Evolutionary conservation across 2,888 invertebrate species (phyloP).

Genomic region (Mythimna ferrago): DNA sequence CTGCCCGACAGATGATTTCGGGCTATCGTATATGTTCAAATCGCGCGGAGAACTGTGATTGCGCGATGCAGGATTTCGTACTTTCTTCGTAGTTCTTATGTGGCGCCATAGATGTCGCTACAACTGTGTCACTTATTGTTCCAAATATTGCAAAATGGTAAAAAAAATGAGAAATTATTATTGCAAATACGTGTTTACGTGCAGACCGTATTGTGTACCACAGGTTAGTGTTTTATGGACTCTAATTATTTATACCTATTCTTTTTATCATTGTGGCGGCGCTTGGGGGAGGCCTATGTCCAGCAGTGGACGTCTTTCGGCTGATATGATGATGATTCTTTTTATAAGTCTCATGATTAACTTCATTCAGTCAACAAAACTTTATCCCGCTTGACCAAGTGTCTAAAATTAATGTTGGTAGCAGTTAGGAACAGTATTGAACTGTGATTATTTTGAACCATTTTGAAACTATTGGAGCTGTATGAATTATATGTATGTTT

Average conservation of each 20-base stretch:
- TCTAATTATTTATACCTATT: neutral
- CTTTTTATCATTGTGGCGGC: too few species aligned
- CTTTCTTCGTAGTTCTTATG: too few species aligned
- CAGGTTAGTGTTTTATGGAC: neutral
- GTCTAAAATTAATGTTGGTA: neutral
- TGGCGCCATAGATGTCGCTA: too few species aligned
- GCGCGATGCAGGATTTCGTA: too few species aligned
- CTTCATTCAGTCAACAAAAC: neutral
- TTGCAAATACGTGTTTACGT: neutral
- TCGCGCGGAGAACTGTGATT: too few species aligned
- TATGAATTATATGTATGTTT: slow-evolving; percentile 26
- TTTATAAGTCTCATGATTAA: neutral
- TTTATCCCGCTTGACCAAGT: neutral
- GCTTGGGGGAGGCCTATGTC: too few species aligned
- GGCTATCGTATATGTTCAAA: too few species aligned
- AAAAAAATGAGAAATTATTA: neutral
- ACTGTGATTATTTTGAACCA: neutral
- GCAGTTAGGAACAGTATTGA: neutral
- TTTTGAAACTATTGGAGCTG: neutral
- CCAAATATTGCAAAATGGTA: neutral
- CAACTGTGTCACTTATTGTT: too few species aligned
- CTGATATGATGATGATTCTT: too few species aligned
- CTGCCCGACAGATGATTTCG: too few species aligned
- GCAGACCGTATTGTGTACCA: neutral
- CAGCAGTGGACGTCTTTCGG: too few species aligned